Conservation (phyloP, 2,888 invertebrate genomes). For the Lepidonotus clava region DNA sequence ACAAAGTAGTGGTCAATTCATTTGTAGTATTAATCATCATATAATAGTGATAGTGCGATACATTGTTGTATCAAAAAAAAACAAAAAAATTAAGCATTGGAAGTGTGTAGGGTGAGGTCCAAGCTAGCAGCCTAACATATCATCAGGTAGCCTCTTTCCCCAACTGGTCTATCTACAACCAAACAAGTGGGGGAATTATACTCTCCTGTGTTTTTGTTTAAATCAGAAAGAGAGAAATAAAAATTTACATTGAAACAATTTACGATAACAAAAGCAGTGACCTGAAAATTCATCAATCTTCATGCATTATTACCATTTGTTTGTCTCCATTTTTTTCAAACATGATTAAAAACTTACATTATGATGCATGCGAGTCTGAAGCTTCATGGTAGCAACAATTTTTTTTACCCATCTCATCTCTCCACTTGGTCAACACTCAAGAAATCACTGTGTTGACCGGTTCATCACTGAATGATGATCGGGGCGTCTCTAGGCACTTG, state of each 20-base stretch:
- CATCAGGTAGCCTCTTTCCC: constrained; percentile 7
- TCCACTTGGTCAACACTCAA: constrained; percentile 15
- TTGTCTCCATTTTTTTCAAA: constrained; percentile 28
- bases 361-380: constrained; percentile 38
- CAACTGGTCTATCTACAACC: neutral
- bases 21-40: constrained; percentile 21
- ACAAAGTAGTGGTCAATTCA: constrained; percentile 43
- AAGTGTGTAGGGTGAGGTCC: constrained; percentile 46
- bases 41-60: constrained; percentile 47
- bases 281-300: constrained; percentile 26
- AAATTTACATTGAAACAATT: constrained; percentile 17
- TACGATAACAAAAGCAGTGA: constrained; percentile 42
- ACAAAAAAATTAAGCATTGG: constrained; percentile 32
- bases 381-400: constrained; percentile 52
- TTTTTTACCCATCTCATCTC: neutral
- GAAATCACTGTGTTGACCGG: neutral
- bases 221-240: neutral
- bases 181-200: neutral
- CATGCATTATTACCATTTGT: constrained; percentile 43
- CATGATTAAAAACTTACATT: constrained; percentile 33
- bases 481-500: constrained; percentile 13
- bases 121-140: constrained; percentile 42
- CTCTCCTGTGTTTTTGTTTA: neutral
- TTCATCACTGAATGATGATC: neutral
- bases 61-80: constrained; percentile 32